Evolutionary conservation across 2,113 vertebrate species (phyloP).

Genomic region (Lonchura striata): DNA sequence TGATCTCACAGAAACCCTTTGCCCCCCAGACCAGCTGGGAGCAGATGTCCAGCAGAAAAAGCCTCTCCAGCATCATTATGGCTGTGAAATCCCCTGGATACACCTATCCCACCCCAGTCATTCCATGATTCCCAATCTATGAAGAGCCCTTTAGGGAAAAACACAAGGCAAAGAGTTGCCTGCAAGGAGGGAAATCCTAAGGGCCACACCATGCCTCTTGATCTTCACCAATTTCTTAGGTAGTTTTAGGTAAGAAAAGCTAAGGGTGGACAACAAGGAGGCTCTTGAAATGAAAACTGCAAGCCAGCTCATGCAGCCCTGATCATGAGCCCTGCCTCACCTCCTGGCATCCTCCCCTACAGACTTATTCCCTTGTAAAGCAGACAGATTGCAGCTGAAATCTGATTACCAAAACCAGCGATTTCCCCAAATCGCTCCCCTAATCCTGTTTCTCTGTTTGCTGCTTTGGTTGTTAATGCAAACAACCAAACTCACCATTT

Average conservation of each 20-base stretch:
- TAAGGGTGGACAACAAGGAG: background rate
- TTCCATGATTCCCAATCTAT: background rate
- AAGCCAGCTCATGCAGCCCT: background rate
- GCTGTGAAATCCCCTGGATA: background rate
- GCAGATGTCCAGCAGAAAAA: background rate
- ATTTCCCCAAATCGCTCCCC: slow-evolving; percentile 13
- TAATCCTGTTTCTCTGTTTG: background rate
- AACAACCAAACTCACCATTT: background rate
- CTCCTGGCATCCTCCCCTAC: background rate
- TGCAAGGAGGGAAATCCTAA: background rate
- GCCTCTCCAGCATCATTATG: background rate
- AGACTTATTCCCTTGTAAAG: background rate
- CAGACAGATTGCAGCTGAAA: slow-evolving; percentile 15
- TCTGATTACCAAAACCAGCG: slow-evolving; percentile 10
- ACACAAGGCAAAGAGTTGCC: background rate
- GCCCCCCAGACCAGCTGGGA: background rate
- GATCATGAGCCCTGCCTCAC: background rate
- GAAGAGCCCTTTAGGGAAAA: background rate
- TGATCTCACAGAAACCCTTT: background rate
- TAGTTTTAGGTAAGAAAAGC: background rate
- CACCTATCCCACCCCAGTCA: background rate
- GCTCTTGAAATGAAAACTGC: background rate
- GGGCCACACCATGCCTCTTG: background rate
- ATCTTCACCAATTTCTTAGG: background rate
- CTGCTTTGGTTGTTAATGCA: background rate